A percentile compares a stretch with the other conserved stretches of the same genome.
These are phyloP conservation scores for Clanis bilineata DNA, from an alignment of 2,888 invertebrate species.

Conservation along the genomic window DNA sequence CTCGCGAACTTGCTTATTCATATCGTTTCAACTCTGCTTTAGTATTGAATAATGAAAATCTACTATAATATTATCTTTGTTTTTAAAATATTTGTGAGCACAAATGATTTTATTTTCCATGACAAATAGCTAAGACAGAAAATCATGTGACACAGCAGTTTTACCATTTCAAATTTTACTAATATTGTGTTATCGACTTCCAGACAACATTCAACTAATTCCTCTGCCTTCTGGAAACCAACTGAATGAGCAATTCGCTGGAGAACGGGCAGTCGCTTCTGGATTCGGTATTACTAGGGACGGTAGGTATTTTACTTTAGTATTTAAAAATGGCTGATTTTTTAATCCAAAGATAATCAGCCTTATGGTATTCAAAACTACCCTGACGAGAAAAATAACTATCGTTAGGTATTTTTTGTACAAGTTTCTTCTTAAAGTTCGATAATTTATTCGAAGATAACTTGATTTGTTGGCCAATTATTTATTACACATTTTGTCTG, in stretches of 20 bases:
- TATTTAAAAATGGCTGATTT: background rate
- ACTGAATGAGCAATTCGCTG: slow-evolving; percentile 34
- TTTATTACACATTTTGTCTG: background rate
- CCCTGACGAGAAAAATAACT: too few relatives aligned
- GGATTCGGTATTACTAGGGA: slow-evolving; percentile 45
- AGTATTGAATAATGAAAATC: too few relatives aligned
- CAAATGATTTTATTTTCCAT: background rate
- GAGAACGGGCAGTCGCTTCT: slow-evolving; percentile 38
- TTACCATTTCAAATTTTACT: background rate
- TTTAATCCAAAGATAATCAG: too few relatives aligned
- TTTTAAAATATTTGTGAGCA: too few relatives aligned
- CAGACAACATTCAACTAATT: slow-evolving; percentile 35
- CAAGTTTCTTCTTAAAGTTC: too few relatives aligned
- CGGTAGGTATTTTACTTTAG: slow-evolving; percentile 24
- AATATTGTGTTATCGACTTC: slow-evolving; percentile 18
- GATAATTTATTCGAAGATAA: too few relatives aligned
- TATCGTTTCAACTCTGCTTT: too few relatives aligned
- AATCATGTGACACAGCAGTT: background rate
- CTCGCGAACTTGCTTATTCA: too few relatives aligned
- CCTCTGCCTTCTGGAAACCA: slow-evolving; percentile 37
- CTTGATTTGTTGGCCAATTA: too few relatives aligned
- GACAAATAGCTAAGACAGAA: background rate
- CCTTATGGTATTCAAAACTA: too few relatives aligned
- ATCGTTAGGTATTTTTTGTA: too few relatives aligned
- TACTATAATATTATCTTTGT: too few relatives aligned